Base-by-base conservation (phyloP, 2,113 vertebrate genomes). In the Copsychus sechellarum region DNA sequence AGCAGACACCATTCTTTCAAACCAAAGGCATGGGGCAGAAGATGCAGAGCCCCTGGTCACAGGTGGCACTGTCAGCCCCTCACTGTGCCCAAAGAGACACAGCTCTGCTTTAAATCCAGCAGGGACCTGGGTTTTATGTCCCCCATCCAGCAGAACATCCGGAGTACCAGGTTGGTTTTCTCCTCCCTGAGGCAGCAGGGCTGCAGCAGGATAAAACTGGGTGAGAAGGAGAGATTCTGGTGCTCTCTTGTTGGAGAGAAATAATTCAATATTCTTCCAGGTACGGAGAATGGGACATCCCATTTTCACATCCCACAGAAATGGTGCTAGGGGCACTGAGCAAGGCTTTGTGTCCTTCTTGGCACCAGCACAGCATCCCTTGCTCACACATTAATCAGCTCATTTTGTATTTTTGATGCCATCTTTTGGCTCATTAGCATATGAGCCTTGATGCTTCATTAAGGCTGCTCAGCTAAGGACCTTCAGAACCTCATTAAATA, bases 401-500 rank as follows among this genome's bases (percentile, higher is more conserved):
- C 38, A 5, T 56, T 60, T 67, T 22, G 53, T 24, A 34, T 51
- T 92, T 90, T 72, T 45, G 36, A 80, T 72, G 81, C 43, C 72
- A 54, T 72, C n/a, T 54, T 88, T 83, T 56, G 81, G 25, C 60
- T 95, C 36, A 8, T 88, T 95, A 90, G 43, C 71, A 62, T 80
- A 42, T 1, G 5, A 92, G 33, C 9, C 80, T 70, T 43, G 17
- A 65, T 36, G 83, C 62, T 23, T 65, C 92, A 56, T 89, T 95
- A 91, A 77, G 36, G 84, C 67, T 91, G 62, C 58, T 79, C 48
- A 77, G 77, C 36, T 69, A 51, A 83, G 11, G 1, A 11, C 12
- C 73, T 73, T 81, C 6, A 86, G 60, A 93, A 73, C 36, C 81
- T 94, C 90, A 93, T 91, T 86, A 93, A 83, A 34, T 33, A 36